Conservation (phyloP, 1,140 invertebrate genomes). For the Araneus ventricosus region DNA sequence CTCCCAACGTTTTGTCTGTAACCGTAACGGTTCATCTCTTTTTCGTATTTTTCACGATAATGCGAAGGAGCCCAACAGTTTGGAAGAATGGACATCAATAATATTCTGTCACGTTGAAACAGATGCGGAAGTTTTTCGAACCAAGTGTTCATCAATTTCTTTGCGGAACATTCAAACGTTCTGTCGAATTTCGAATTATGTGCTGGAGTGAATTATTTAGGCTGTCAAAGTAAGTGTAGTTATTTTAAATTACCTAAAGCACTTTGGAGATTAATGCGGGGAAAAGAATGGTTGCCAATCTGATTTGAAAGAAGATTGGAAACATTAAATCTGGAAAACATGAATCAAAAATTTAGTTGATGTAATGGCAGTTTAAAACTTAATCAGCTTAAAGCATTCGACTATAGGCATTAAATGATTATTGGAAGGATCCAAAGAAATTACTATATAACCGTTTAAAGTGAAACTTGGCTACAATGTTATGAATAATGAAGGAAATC, state of each 20-base stretch:
- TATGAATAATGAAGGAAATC: too few species aligned
- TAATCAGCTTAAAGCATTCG: too few species aligned
- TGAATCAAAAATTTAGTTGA: too few species aligned
- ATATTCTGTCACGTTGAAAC: not conserved
- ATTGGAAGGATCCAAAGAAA: too few species aligned
- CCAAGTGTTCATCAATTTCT: not conserved
- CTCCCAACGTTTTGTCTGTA: conserved; percentile 11
- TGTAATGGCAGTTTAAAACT: too few species aligned
- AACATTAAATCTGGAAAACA: too few species aligned
- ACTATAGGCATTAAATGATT: too few species aligned
- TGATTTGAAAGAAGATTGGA: too few species aligned
- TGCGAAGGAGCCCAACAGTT: not conserved
- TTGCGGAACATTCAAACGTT: not conserved
- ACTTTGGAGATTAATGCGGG: not conserved
- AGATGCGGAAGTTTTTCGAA: not conserved
- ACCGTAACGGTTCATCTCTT: not conserved
- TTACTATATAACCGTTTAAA: too few species aligned
- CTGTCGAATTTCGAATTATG: not conserved
- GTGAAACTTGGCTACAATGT: too few species aligned
- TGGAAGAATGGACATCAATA: not conserved
- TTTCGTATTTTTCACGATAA: conserved; percentile 14
- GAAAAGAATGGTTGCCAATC: not conserved
- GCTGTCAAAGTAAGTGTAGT: not conserved
- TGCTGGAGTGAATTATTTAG: not conserved
- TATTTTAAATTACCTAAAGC: not conserved